These are phyloP conservation scores for Rhizoglyphus robini DNA, from an alignment of 1,140 invertebrate species.

Conservation along the genomic window DNA sequence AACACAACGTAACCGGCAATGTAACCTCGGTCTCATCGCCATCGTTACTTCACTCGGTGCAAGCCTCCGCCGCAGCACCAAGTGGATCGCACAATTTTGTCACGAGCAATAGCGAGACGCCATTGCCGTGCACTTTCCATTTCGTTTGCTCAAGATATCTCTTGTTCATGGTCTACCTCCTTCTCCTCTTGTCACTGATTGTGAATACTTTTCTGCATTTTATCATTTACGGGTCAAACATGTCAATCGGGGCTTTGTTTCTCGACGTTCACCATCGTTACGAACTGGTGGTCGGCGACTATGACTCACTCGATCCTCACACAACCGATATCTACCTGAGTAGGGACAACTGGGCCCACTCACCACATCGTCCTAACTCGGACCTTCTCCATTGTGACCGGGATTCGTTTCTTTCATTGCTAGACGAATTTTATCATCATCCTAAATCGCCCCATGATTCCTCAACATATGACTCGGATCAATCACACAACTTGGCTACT, in stretches of 20 bases:
- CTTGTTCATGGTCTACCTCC: constrained; percentile 2
- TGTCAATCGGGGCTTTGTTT: constrained; percentile 12
- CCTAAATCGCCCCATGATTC: neutral
- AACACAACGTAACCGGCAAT: neutral
- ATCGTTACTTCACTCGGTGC: neutral
- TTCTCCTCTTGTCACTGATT: neutral
- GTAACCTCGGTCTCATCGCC: neutral
- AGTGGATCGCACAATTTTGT: neutral
- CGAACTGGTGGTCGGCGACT: neutral
- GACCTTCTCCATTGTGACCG: constrained; percentile 8
- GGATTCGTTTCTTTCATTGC: constrained; percentile 4
- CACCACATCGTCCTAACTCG: neutral
- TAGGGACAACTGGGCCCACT: neutral
- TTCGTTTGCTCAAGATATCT: neutral
- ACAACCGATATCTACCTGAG: neutral
- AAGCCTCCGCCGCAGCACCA: neutral
- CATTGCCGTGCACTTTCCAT: neutral
- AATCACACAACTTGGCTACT: neutral
- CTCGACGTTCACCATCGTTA: constrained; percentile 7
- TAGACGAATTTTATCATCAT: constrained; percentile 15
- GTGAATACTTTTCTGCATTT: constrained; percentile 12
- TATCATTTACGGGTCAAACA: constrained; percentile 6
- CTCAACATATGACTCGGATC: neutral
- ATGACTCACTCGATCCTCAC: neutral
- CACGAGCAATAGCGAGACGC: neutral